Percentiles rank a stretch among this genome's conserved stretches.
phyloP scores from a whole-genome alignment of 2,888 invertebrate species.

The Lithophane ornitopus region DNA sequence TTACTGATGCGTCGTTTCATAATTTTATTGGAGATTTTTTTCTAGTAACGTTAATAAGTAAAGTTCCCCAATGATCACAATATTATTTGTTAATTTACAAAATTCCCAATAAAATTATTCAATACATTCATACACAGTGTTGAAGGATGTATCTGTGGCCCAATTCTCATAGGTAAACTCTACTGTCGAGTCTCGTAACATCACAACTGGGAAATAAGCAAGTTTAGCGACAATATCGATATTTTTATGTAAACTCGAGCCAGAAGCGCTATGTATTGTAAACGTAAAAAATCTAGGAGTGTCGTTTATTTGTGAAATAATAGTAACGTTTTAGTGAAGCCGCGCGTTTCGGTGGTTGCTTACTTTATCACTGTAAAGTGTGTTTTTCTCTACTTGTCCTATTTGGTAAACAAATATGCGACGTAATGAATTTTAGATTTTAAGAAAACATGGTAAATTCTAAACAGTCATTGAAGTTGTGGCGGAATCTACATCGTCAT shows the following conservation, averaged over 20 bases:
- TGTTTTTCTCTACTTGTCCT: slow-evolving; percentile 17
- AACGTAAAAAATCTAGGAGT: slow-evolving; percentile 53
- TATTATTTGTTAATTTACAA: neutral
- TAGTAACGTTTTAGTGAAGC: slow-evolving; percentile 19
- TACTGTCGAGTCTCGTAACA: slow-evolving; percentile 31
- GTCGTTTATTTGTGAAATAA: slow-evolving; percentile 57
- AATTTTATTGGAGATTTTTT: slow-evolving; percentile 1
- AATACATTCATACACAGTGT: neutral
- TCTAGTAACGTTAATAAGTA: neutral
- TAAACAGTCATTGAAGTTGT: neutral
- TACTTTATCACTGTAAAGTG: slow-evolving; percentile 18
- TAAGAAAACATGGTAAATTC: neutral
- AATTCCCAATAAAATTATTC: neutral
- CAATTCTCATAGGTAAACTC: slow-evolving; percentile 33
- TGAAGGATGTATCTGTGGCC: slow-evolving; percentile 20
- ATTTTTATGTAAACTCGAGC: slow-evolving; percentile 62
- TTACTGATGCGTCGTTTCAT: neutral
- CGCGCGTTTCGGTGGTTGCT: slow-evolving; percentile 22
- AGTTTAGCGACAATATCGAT: slow-evolving; percentile 39
- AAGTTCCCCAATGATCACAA: slow-evolving; percentile 9
- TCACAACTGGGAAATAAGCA: slow-evolving; percentile 27
- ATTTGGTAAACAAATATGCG: slow-evolving; percentile 34
- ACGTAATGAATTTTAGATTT: neutral
- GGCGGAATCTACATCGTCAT: no score
- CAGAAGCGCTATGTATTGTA: slow-evolving; percentile 66